Base-by-base conservation (phyloP, 2,113 vertebrate species). In the Zapus hudsonius region DNA sequence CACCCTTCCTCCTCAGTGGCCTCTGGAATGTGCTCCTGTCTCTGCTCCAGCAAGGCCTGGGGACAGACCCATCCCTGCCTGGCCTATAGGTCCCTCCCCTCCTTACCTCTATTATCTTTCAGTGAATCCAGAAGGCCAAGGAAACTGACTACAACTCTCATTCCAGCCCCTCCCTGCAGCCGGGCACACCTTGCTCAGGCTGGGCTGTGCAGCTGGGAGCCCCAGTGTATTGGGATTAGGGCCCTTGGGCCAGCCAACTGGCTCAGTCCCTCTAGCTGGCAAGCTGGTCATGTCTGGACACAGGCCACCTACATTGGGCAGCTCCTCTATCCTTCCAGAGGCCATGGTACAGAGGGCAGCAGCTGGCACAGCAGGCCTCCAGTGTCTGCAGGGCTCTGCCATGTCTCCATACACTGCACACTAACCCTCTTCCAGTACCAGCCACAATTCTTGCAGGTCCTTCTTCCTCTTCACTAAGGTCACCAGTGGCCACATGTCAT, bases 361-460 rank as follows among this genome's bases (percentile, higher is more conserved):
- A 57, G 55, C 31, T 25, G 63, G 47, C 33, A 31, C 12, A 40
- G 61, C 61, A n/a, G 29, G 20, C 70, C 33, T 66, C 16, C 66
- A 13, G 44, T 13, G 36, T 22, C 69, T 7, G 55, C 1, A 29
- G 44, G 59, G 4, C 59, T 36, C 84, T 0, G 31, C 38, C 13
- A 10, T 0, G 16, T 38, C 52, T 55, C 42, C 19, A 8, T 6
- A 2, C 0, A 0, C 4, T 7, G 7, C 20, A 12, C 38, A 36
- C 55, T 33, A 29, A 83, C 17, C 17, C 3, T 47, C 57, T 47
- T 55, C 7, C 0, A 0, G 33, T 1, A 7, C 59, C 1, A 3
- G 82, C 23, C 64, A 22, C n/a, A 7, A 31, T 38, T 75, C 80
- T 42, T 52, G 52, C 3, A 0, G 31, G 7, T 29, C 57, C 76